A percentile compares a stretch with the other conserved stretches of the same genome.
Evolutionary conservation across 2,113 vertebrate genomes (phyloP).

Genomic region (Anser cygnoides): DNA sequence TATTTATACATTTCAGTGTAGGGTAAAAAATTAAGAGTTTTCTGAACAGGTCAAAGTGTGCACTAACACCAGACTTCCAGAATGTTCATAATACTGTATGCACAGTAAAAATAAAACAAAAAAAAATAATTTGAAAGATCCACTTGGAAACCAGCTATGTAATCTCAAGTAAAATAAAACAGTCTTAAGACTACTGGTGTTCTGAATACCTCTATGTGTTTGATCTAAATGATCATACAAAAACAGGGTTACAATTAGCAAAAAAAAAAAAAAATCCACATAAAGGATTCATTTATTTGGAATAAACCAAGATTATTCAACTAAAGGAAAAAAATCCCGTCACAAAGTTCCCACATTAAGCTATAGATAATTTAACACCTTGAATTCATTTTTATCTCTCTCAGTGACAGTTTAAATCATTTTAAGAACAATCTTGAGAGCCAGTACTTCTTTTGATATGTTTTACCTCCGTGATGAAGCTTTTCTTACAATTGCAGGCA

Average conservation of each 20-base stretch:
- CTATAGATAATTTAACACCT: not conserved
- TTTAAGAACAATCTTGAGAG: not conserved
- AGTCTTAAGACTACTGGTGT: not conserved
- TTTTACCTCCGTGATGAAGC: not conserved
- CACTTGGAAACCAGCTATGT: rapidly evolving
- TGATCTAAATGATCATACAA: not conserved
- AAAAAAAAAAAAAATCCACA: not conserved
- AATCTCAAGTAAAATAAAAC: not conserved
- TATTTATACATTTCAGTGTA: not conserved
- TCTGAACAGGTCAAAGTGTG: not conserved
- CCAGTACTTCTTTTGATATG: not conserved
- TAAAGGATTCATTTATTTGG: not conserved
- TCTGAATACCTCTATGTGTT: not conserved
- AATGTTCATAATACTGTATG: not conserved
- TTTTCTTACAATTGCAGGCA: not conserved
- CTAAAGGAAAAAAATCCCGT: not conserved
- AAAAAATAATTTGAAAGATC: not conserved
- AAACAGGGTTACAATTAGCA: not conserved
- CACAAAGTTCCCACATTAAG: not conserved
- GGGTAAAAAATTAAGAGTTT: not conserved
- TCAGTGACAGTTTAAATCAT: not conserved
- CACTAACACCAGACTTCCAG: not conserved
- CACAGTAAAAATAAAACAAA: not conserved
- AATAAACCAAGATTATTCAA: not conserved
- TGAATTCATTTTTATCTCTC: not conserved